Evolutionary conservation across 2,888 invertebrate species (phyloP), one percentile per base, ranked within the genome.

Genomic region (Yponomeuta malinellus): DNA sequence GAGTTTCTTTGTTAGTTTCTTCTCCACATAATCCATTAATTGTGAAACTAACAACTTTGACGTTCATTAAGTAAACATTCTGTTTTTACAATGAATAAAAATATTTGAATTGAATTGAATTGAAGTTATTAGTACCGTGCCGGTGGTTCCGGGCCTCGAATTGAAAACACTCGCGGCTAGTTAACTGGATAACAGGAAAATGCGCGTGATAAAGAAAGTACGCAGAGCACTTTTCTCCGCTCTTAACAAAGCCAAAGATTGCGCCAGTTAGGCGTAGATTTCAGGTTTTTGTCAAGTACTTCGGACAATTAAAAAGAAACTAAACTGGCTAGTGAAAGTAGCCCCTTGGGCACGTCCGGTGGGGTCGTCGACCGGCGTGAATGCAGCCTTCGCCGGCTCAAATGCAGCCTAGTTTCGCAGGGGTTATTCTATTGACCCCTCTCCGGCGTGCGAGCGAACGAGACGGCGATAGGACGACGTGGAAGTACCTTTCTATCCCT

Each of bases 311-410:
- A 43, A 48, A 43, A 68, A 43, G 23, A 43, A 68, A 68, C 68
- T 68, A 68, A 68, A 23, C 15, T 68, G 12, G 65, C 33, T 12
- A 68, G 68, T 68, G 68, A 68, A 68, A 68, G 67, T 43, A 67
- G 68, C 37, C 48, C 68, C 15, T 68, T 68, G 37, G 48, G 23
- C 37, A 48, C 37, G 68, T n/a, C 68, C 68, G 12, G 33, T 10
- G 68, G 37, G 68, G 68, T 68, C 48, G 10, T 23, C 23, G 68
- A 68, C 68, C 68, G 43, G n/a, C 68, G 12, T 68, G 68, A 68
- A 68, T 68, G 68, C 68, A 68, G 48, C 68, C 68, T 68, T 68
- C 68, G 68, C 68, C 68, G 48, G 15, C 68, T 43, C 68, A 43
- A 68, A 68, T 68, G 68, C 68, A 68, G 68, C 68, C 68, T 68